Conservation (phyloP, 2,888 invertebrate genomes). For the Spodoptera picta region DNA sequence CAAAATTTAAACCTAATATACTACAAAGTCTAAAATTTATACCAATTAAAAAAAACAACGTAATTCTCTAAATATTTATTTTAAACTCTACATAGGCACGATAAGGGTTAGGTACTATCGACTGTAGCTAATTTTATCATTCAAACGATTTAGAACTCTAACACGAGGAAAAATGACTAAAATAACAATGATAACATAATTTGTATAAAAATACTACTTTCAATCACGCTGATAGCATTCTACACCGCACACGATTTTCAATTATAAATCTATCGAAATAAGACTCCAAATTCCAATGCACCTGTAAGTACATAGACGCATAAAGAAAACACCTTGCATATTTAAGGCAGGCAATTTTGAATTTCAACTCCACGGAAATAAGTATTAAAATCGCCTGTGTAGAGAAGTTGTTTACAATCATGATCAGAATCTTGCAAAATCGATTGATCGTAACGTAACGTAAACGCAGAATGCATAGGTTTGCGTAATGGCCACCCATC, state of each 20-base stretch:
- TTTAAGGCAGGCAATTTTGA: background rate
- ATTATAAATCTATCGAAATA: accelerated
- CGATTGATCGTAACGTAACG: constrained; percentile 40
- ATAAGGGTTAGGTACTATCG: too few relatives aligned
- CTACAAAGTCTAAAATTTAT: too few relatives aligned
- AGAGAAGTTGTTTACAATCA: constrained; percentile 36
- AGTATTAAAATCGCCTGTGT: background rate
- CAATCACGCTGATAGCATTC: constrained; percentile 21
- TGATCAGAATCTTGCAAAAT: constrained; percentile 35
- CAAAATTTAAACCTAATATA: too few relatives aligned
- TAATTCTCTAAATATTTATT: too few relatives aligned
- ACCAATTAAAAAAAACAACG: too few relatives aligned
- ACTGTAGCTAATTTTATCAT: too few relatives aligned
- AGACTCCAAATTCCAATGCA: background rate
- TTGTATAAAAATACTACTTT: background rate
- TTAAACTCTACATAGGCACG: too few relatives aligned
- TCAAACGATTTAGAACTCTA: constrained; percentile 13
- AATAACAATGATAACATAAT: background rate
- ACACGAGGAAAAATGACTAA: background rate
- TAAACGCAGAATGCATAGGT: constrained; percentile 41
- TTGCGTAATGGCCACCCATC: constrained; percentile 53
- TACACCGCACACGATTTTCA: background rate
- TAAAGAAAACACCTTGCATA: too few relatives aligned
- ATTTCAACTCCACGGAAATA: accelerated
- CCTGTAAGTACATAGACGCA: too few relatives aligned